Conservation (phyloP, 2,888 invertebrate species). For the Bellardia pandia region DNA sequence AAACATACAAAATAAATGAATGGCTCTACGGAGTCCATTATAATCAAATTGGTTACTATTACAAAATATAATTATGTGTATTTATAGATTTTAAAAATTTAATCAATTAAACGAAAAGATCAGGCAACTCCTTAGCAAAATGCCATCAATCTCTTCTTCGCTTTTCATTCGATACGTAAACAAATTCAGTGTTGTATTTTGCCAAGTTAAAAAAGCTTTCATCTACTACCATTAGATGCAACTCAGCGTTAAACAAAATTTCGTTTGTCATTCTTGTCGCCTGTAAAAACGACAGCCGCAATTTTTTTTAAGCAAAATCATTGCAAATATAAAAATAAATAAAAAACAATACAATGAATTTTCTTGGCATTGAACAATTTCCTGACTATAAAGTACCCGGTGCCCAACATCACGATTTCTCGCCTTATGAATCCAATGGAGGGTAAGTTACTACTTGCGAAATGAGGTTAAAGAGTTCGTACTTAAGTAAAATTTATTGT, state of each 20-base stretch:
- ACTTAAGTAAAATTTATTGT: constrained; percentile 23
- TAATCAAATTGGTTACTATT: too few relatives aligned
- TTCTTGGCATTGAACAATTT: constrained; percentile 79
- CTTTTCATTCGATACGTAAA: constrained; percentile 20
- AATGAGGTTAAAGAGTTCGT: constrained; percentile 49
- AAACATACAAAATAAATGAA: too few relatives aligned
- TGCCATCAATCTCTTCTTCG: background rate
- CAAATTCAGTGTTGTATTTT: constrained; percentile 20
- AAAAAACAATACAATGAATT: constrained; percentile 75
- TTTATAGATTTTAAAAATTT: too few relatives aligned
- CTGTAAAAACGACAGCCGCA: constrained; percentile 46
- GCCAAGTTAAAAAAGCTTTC: too few relatives aligned
- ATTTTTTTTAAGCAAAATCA: constrained; percentile 30
- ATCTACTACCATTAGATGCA: background rate
- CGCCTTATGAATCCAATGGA: constrained; percentile 91
- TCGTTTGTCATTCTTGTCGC: constrained; percentile 77
- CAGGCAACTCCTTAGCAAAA: background rate
- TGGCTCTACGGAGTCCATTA: too few relatives aligned
- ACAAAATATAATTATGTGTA: too few relatives aligned
- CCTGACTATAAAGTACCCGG: constrained; percentile 84
- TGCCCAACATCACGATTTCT: constrained; percentile 85
- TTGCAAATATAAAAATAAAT: background rate
- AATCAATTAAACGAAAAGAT: background rate
- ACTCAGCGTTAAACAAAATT: constrained; percentile 72
- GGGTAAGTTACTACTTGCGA: constrained; percentile 85